These are phyloP conservation scores for Oasisia sp. DNA, from an alignment of 2,888 invertebrate genomes.

Conservation along the genomic window DNA sequence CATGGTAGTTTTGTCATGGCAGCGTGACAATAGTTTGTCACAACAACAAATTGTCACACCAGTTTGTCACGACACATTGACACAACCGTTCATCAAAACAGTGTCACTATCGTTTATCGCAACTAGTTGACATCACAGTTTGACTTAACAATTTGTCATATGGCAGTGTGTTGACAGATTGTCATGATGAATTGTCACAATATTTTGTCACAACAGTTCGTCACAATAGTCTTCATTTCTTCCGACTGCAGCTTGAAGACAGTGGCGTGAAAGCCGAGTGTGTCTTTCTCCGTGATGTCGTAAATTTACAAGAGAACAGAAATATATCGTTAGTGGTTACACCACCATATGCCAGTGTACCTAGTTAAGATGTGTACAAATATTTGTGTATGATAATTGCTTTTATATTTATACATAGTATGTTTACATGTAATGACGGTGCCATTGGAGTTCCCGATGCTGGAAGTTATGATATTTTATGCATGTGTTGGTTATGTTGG, in stretches of 20 bases:
- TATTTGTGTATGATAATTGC: not conserved
- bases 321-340: not conserved
- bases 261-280: not conserved
- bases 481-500: no score
- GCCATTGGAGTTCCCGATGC: not conserved
- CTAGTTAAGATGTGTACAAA: not conserved
- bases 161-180: not conserved
- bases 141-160: not conserved
- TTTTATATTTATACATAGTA: not conserved
- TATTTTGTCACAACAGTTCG: not conserved
- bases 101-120: not conserved
- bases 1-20: no score
- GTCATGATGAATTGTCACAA: slow-evolving; percentile 2
- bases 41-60: not conserved
- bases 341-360: not conserved
- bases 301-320: not conserved
- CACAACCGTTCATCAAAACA: not conserved
- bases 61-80: not conserved
- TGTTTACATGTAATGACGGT: not conserved
- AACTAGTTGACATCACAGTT: not conserved
- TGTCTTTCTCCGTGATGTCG: not conserved
- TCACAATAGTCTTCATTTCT: not conserved
- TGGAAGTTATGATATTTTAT: not conserved
- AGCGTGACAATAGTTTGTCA: no score
- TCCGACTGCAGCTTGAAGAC: not conserved